Evolutionary conservation across 2,797 vertebrate species (phyloP), one percentile per base, ranked within the genome.

Genomic region (Tolypeutes matacus): DNA sequence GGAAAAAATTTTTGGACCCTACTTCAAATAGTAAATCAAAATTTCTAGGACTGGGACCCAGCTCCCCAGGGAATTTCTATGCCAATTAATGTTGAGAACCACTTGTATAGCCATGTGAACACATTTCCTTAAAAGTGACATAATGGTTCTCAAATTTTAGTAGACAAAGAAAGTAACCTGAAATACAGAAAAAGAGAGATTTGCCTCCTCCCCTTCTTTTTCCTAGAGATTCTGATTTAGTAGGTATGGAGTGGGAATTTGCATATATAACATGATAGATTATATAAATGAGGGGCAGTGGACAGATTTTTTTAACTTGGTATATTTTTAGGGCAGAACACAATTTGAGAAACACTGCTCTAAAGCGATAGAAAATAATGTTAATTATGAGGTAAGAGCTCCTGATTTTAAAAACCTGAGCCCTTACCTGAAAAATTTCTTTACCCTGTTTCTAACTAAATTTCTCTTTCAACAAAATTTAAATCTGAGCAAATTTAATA

Each of bases 391-490:
- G 86, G 46, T 25, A 12, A 72, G 7, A 58, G n/a, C 14, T 58
- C 39, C 42, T 75, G 56, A 83, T 86, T 86, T 83, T 64, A 86
- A 87, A 12, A 70, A 8, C 58, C 25, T 60, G 67, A 82, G 31
- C 51, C 67, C 78, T 94, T 60, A 73, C 34, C 23, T 88, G 60
- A 91, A 42, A 27, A 93, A 86, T 25, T 58, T 70, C 27, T 75
- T 81, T 39, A 80, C 85, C 77, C 23, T 58, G 4, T 84, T 94
- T 69, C 53, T 80, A 92, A 53, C 18, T 85, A 83, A 20, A 73
- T 51, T 36, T 69, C 46, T 20, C 56, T 88, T 64, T 60, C 53
- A 88, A n/a, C 5, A 82, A 17, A 89, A 42, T 49, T 82, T 90
- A 80, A 76, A 6, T 36, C 88, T 34, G 14, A 58, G 65, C 18